Base-by-base conservation (phyloP, 2,797 vertebrate species). In the Numenius phaeopus region DNA sequence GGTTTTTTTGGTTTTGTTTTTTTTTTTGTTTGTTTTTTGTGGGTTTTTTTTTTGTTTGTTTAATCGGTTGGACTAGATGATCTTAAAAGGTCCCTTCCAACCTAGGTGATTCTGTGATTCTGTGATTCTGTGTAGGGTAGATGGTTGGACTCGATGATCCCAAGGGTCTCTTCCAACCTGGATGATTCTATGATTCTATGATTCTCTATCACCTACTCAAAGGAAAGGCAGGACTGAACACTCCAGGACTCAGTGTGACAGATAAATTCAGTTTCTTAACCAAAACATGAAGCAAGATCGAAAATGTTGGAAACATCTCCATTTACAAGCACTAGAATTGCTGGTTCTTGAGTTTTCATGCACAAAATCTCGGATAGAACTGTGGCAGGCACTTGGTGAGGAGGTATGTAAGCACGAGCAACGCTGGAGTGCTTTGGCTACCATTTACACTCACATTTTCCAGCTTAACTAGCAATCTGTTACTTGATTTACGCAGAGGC, bases 181-280 rank as follows among this genome's bases (percentile, higher is more conserved):
- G n/a, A n/a, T n/a, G n/a, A n/a, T n/a, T n/a, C n/a, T n/a, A n/a
- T n/a, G n/a, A n/a, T n/a, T n/a, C n/a, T n/a, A n/a, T n/a, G n/a
- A n/a, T n/a, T n/a, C 34, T 83, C 66, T 72, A 39, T 50, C 9
- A 3, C 26, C 14, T 64, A 34, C 27, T 46, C 58, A 71, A 87
- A 91, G n/a, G 30, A 67, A 89, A 90, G 27, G 32, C 29, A 78
- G 30, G 21, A 86, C 26, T 83, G 34, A 92, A 83, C 40, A 52
- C 15, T 73, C 8, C 11, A 69, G 34, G 24, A 14, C 13, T 76
- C n/a, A 22, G 27, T 26, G 34, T 10, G 10, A 11, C 79, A 78
- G 16, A 59, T 39, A 71, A 84, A 76, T 18, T 77, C 21, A 26
- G 32, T 78, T 88, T 86, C 46, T 18, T 61, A 58, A 72, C 30